These are phyloP conservation scores for Zygaena filipendulae DNA, from an alignment of 2,888 invertebrate genomes.

Conservation along the genomic window DNA sequence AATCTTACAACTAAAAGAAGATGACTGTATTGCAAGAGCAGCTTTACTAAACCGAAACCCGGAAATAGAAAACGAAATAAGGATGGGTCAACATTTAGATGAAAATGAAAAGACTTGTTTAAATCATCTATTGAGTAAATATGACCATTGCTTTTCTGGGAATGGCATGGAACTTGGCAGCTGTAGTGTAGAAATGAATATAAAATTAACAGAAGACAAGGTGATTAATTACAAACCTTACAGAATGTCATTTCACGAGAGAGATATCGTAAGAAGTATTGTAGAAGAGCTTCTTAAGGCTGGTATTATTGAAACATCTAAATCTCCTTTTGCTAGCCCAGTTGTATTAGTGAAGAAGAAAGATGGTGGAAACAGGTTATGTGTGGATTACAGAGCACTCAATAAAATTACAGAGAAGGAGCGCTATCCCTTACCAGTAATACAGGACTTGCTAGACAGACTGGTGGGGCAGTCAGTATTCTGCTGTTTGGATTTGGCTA, in stretches of 20 bases:
- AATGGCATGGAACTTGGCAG: slow-evolving; percentile 9
- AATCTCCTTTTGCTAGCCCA: slow-evolving; percentile 17
- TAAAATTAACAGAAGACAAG: slow-evolving; percentile 9
- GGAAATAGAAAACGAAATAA: slow-evolving; percentile 1
- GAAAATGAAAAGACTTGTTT: not conserved
- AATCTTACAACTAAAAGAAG: slow-evolving; percentile 1
- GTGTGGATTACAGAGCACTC: slow-evolving; percentile 11
- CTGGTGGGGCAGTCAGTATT: slow-evolving; percentile 7
- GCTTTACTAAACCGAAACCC: not conserved
- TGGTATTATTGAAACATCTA: slow-evolving; percentile 10
- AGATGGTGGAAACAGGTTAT: slow-evolving; percentile 10
- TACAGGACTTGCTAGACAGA: slow-evolving; percentile 11
- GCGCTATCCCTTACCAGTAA: slow-evolving; percentile 11
- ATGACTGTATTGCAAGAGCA: slow-evolving; percentile 8
- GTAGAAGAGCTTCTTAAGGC: slow-evolving; percentile 4
- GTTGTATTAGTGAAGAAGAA: slow-evolving; percentile 12
- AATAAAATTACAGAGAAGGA: slow-evolving; percentile 14
- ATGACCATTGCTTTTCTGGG: slow-evolving; percentile 10
- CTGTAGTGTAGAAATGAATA: slow-evolving; percentile 10
- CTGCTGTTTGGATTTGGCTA: slow-evolving; percentile 10
- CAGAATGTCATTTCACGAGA: slow-evolving; percentile 9
- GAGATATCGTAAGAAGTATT: slow-evolving; percentile 7
- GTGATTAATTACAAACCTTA: slow-evolving; percentile 11
- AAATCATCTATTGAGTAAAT: slow-evolving; percentile 3
- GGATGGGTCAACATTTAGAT: not conserved